Base-by-base conservation (phyloP, 2,888 invertebrate species). In the Drosophila melanosoma region DNA sequence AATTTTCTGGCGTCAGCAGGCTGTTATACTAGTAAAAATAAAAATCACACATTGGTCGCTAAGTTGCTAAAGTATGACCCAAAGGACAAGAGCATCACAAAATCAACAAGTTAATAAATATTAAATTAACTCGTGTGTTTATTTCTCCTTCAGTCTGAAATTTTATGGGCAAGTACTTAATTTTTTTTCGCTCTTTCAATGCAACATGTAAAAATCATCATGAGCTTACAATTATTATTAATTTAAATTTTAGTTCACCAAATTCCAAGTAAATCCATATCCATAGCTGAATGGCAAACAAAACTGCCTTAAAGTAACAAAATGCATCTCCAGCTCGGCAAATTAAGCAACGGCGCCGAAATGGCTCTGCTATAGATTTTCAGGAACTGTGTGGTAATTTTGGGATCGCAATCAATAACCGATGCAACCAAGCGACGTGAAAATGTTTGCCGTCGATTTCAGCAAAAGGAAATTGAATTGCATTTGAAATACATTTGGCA, bases 401-500 rank as follows among this genome's bases (percentile, higher is more conserved):
- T 64, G 76, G 83, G 67, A 69, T 76, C 60, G 64, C 73, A 76
- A 74, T 84, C 79, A 74, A 81, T 81, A 81, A 64, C 58, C 58
- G 64, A 60, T 58, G 62, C 51, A 79, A 11, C 60, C 54, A 64
- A 49, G 73, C 54, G 53, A 53, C 32, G 38, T 56, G 53, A 40
- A 66, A 69, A 42, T 61, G 51, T 36, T 29, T 52, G 51, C n/a
- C 48, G 62, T 61, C 66, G 65, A 23, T 45, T 36, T n/a, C 45
- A 66, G 56, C 56, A 20, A 62, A 58, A 66, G 79, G 68, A 85
- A 87, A 85, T 89, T 75, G 77, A 79, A 89, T 82, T 87, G 89
- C 87, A 89, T 89, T 89, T 66, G 42, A 62, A 88, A 88, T 81
- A 76, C 83, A 83, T 72, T 79, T 76, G 73, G 71, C 67, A 63